Conservation (phyloP, 2,888 invertebrate species). For the Argynnis bischoffii region DNA sequence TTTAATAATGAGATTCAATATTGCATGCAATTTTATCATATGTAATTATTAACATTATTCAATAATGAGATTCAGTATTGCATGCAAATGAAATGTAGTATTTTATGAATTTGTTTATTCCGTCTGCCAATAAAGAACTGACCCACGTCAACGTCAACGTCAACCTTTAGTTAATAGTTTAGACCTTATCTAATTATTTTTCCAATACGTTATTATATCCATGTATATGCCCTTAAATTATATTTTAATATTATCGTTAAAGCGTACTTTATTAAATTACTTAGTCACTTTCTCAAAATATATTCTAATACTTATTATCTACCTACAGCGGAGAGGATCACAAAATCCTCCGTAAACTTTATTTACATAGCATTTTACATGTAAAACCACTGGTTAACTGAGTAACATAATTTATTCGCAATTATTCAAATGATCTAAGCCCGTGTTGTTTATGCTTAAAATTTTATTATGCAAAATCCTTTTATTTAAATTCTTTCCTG, state of each 20-base stretch:
- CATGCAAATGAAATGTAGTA: neutral
- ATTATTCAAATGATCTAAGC: slow-evolving; percentile 33
- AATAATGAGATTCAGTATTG: neutral
- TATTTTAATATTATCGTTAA: no score
- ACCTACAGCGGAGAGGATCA: neutral
- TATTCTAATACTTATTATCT: neutral
- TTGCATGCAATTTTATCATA: neutral
- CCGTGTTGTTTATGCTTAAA: slow-evolving; percentile 26
- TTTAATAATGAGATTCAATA: neutral
- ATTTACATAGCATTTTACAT: slow-evolving; percentile 21
- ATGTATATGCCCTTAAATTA: no score
- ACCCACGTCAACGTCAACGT: slow-evolving; percentile 38
- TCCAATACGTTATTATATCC: neutral
- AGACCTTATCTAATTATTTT: slow-evolving; percentile 32
- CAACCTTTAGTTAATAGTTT: slow-evolving; percentile 30
- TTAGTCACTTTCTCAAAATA: neutral
- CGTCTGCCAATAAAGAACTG: slow-evolving; percentile 25
- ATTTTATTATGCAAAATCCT: slow-evolving; percentile 29
- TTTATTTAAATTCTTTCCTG: neutral
- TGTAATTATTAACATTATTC: no score
- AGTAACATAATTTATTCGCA: slow-evolving; percentile 29
- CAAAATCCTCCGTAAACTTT: slow-evolving; percentile 21
- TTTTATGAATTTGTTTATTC: slow-evolving; percentile 28
- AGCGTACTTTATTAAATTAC: no score
- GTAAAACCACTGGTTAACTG: slow-evolving; percentile 21